Conservation (phyloP, 2,797 vertebrate species). For the Leptatherina wallacei region DNA sequence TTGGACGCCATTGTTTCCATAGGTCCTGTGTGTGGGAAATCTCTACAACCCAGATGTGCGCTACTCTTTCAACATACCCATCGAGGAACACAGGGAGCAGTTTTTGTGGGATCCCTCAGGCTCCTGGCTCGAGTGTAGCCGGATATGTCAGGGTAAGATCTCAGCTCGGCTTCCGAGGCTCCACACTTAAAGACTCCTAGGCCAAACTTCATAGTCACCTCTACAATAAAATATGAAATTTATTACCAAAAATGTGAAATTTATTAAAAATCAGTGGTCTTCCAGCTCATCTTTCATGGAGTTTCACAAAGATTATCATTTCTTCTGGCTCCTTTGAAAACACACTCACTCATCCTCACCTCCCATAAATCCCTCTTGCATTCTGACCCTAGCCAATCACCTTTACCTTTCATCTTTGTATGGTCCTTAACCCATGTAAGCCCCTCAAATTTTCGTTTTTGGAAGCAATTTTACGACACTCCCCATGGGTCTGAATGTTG, state of each 20-base stretch:
- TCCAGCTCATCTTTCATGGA: background rate
- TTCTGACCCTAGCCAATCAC: slow-evolving; percentile 31
- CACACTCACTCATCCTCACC: slow-evolving; percentile 16
- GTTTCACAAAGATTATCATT: slow-evolving; percentile 31
- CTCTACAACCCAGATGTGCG: slow-evolving; percentile 94
- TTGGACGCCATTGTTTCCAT: slow-evolving; percentile 35
- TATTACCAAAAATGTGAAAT: slow-evolving; percentile 13
- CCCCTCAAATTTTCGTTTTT: slow-evolving; percentile 37
- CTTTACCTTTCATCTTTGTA: slow-evolving; percentile 36
- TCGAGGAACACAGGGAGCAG: slow-evolving; percentile 86
- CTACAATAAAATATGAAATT: background rate
- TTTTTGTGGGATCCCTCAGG: slow-evolving; percentile 92
- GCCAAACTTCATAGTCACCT: background rate
- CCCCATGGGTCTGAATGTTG: slow-evolving; percentile 44
- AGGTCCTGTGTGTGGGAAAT: slow-evolving; percentile 98
- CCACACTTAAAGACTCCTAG: background rate
- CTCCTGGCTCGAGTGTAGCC: slow-evolving; percentile 93
- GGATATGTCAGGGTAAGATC: slow-evolving; percentile 91
- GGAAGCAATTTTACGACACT: slow-evolving; percentile 10
- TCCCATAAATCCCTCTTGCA: slow-evolving; percentile 27
- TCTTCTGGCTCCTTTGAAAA: slow-evolving; percentile 26
- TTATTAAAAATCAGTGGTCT: slow-evolving; percentile 4
- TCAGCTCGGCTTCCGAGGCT: slow-evolving; percentile 1
- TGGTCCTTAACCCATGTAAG: slow-evolving; percentile 38
- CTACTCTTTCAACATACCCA: slow-evolving; percentile 93